Conservation (phyloP, 2,797 vertebrate genomes). For the Sebastes iracundus region DNA sequence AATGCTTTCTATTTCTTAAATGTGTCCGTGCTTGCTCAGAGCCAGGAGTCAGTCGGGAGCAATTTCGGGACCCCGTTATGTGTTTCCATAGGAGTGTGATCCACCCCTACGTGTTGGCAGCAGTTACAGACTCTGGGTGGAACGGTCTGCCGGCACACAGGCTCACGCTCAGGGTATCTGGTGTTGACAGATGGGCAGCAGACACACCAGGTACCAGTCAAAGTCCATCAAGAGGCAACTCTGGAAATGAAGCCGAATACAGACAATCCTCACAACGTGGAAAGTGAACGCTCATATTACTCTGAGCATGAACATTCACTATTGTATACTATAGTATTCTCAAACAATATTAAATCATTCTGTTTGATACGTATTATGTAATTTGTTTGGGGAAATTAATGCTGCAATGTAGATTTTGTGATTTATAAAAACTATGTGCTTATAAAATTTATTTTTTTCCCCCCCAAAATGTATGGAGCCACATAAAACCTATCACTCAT, state of each 20-base stretch:
- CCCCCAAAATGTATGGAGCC: not conserved
- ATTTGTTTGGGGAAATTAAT: not conserved
- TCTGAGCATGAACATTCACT: constrained; percentile 1
- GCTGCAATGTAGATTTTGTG: not conserved
- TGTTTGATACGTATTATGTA: accelerated
- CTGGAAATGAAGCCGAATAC: constrained; percentile 57
- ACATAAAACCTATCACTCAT: not conserved
- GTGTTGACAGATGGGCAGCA: constrained; percentile 80
- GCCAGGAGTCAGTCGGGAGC: constrained; percentile 60
- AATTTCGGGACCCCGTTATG: constrained; percentile 46
- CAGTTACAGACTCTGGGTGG: constrained; percentile 40
- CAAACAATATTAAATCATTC: not conserved
- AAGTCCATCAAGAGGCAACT: constrained; percentile 66
- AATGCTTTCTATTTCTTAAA: constrained; percentile 60
- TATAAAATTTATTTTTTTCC: not conserved
- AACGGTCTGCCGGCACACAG: constrained; percentile 52
- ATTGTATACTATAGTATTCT: not conserved
- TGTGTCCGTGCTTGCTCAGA: constrained; percentile 49
- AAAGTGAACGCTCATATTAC: constrained; percentile 15
- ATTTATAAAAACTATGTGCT: not conserved
- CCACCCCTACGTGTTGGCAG: constrained; percentile 66
- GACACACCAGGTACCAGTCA: constrained; percentile 76
- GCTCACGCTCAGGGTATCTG: constrained; percentile 60
- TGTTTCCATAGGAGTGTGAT: constrained; percentile 40
- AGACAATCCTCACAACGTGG: constrained; percentile 40